Evolutionary conservation across 2,113 vertebrate species (phyloP).

Genomic region (Leucopsar rothschildi): DNA sequence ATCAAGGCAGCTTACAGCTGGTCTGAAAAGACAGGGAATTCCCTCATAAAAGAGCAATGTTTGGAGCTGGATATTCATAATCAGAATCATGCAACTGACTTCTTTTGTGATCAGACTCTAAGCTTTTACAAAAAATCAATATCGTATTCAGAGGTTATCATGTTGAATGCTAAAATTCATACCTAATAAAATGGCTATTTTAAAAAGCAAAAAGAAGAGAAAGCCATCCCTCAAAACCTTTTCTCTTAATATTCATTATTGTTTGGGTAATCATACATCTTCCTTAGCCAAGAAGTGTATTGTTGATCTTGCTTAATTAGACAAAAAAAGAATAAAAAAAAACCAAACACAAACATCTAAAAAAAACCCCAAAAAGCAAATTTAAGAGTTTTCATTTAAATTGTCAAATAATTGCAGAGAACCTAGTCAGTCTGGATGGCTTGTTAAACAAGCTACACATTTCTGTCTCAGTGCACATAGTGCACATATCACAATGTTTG

Average conservation of each 20-base stretch:
- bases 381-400: not conserved
- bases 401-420: not conserved
- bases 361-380: accelerated
- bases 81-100: not conserved
- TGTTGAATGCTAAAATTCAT: not conserved
- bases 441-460: not conserved
- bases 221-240: not conserved
- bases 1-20: not conserved
- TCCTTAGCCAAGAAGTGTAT: not conserved
- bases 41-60: not conserved
- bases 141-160: not conserved
- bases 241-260: not conserved
- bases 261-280: not conserved
- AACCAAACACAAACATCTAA: not conserved
- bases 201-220: not conserved
- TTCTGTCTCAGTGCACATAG: not conserved
- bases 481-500: not conserved
- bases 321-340: too few species aligned
- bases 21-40: not conserved
- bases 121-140: not conserved
- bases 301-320: not conserved
- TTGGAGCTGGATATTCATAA: not conserved
- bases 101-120: not conserved
- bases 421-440: not conserved
- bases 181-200: not conserved